A percentile compares a stretch with the other conserved stretches of the same genome.
Conservation (phyloP, 2,113 vertebrate species). For the Hippocampus mohnikei region DNA sequence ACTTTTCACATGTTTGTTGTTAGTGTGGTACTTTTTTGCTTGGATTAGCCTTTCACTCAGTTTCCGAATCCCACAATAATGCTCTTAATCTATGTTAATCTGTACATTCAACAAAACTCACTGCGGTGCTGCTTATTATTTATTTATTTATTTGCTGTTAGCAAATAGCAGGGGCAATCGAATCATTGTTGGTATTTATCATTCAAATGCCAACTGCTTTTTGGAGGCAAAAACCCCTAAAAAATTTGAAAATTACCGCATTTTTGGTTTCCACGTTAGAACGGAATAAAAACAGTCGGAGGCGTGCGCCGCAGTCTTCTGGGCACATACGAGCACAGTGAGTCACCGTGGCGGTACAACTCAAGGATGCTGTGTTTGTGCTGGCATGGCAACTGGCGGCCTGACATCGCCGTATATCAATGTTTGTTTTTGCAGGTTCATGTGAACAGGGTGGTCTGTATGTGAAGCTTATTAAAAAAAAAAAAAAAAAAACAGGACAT, state of each 20-base stretch:
- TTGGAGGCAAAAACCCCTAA: neutral
- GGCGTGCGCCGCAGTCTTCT: neutral
- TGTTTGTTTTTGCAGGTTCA: neutral
- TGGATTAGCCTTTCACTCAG: too few relatives aligned
- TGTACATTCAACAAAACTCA: too few relatives aligned
- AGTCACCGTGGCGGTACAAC: neutral
- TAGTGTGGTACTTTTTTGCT: too few relatives aligned
- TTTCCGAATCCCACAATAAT: too few relatives aligned
- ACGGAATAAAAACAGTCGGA: neutral
- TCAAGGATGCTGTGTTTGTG: neutral
- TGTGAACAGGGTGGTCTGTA: neutral
- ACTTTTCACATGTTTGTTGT: too few relatives aligned
- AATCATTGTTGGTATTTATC: too few relatives aligned
- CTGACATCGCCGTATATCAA: neutral
- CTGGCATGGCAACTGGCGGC: neutral
- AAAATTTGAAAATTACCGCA: neutral
- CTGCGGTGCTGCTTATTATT: too few relatives aligned
- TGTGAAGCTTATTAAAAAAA: neutral
- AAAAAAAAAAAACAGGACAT: neutral
- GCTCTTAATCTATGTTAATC: too few relatives aligned
- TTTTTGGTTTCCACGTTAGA: neutral
- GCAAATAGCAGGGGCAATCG: too few relatives aligned
- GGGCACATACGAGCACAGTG: neutral
- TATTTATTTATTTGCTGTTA: too few relatives aligned
- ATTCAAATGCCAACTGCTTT: neutral